Base-by-base conservation (phyloP, 2,113 vertebrate species). In the Pelobates fuscus region DNA sequence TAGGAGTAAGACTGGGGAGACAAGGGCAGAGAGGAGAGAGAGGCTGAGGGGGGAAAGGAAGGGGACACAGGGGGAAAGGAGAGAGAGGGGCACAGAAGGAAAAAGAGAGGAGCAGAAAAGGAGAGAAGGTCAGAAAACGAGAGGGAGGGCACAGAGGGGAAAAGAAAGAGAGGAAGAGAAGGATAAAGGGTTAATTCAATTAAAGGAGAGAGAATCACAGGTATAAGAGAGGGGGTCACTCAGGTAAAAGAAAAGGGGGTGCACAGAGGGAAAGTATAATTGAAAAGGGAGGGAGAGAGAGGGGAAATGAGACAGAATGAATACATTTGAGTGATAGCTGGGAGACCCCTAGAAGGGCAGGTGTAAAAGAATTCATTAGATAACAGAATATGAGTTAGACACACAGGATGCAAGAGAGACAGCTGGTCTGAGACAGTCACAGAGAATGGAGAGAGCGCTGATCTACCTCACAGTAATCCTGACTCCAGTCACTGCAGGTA, bases 361-460 rank as follows among this genome's bases (percentile, higher is more conserved):
- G n/a, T n/a, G n/a, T n/a, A n/a, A n/a, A n/a, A n/a, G n/a, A n/a
- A n/a, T n/a, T n/a, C n/a, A n/a, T n/a, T n/a, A n/a, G n/a, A n/a
- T n/a, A n/a, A n/a, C n/a, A 24, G 11, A 1, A 24, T 10, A 24
- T 20, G 54, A 1, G 32, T 6, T 10, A 37, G 32, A 37, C 32
- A 37, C 32, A 37, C 5, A 37, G 5, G 10, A 10, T 37, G 5
- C 5, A 10, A 37, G 5, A 6, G 5, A 1, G 32, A 37, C 32
- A 37, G 32, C 32, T 37, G 32, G 32, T 1, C 24, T 8, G 3
- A 57, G 11, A 8, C 12, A 59, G 57, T 21, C 12, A 26, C 57
- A 27, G 23, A n/a, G 69, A 14, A 61, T 61, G 69, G 55, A 60
- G 32, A 46, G 8, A n/a, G 17, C 58, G 37, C 25, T 71, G 7